Conservation (phyloP, 2,888 invertebrate species). For the Drosophila falleni region DNA sequence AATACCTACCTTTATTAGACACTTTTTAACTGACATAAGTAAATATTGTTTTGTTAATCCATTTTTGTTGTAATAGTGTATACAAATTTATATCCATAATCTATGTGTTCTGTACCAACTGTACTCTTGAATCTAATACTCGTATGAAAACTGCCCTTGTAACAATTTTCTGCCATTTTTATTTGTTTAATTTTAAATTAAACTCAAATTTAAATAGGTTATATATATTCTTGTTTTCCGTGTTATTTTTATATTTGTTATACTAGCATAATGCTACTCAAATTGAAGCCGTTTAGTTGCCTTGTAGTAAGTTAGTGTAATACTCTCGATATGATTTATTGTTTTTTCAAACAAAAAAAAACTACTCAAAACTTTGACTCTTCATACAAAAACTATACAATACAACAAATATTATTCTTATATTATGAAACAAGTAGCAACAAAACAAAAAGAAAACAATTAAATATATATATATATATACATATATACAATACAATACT, state of each 20-base stretch:
- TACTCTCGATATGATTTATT: constrained; percentile 62
- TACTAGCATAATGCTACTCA: constrained; percentile 48
- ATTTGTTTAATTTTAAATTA: constrained; percentile 30
- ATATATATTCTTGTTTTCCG: constrained; percentile 26
- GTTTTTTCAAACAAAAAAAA: constrained; percentile 38
- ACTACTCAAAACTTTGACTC: constrained; percentile 59
- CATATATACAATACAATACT: constrained; percentile 58
- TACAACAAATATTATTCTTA: constrained; percentile 70
- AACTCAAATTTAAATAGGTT: constrained; percentile 46
- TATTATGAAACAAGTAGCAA: constrained; percentile 61
- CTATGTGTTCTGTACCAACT: constrained; percentile 52
- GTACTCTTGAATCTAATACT: constrained; percentile 40
- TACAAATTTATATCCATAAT: constrained; percentile 20
- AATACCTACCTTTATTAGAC: constrained; percentile 18
- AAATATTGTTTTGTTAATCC: constrained; percentile 57
- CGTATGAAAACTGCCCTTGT: constrained; percentile 50
- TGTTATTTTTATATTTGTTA: constrained; percentile 44
- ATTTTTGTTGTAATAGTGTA: constrained; percentile 60
- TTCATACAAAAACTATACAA: constrained; percentile 59
- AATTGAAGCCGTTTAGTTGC: constrained; percentile 83
- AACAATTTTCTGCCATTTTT: constrained; percentile 70
- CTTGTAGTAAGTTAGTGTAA: constrained; percentile 81
- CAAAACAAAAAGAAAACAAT: constrained; percentile 33
- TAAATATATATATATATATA: constrained; percentile 34
- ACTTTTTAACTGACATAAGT: constrained; percentile 28